phyloP scores from a whole-genome alignment of 1,140 invertebrate species.

The Bactericera cockerelli region DNA sequence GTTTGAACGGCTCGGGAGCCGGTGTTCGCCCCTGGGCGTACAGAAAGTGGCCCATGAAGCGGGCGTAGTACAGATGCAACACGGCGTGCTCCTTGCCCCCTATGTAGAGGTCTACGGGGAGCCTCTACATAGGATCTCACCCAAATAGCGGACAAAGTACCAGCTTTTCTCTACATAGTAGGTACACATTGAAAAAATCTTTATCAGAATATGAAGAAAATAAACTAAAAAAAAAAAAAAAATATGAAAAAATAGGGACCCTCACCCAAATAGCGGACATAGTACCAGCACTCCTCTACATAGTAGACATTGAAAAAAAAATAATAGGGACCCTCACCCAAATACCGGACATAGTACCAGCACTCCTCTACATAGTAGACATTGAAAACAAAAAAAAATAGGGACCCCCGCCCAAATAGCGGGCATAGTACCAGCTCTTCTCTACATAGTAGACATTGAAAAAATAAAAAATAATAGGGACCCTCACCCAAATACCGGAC shows the following conservation, averaged over 20 bases:
- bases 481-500: slow-evolving; percentile 60
- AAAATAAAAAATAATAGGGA: too few species aligned
- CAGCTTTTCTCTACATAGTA: too few species aligned
- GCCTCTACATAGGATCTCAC: too few species aligned
- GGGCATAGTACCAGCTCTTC: slow-evolving; percentile 95
- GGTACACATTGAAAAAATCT: too few species aligned
- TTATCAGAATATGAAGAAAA: too few species aligned
- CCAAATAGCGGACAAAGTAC: slow-evolving; percentile 91
- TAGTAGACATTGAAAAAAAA: too few species aligned
- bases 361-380: too few species aligned
- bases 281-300: slow-evolving; percentile 99
- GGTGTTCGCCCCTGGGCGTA: slow-evolving; percentile 54
- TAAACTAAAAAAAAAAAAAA: too few species aligned
- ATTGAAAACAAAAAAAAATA: too few species aligned
- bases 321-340: too few species aligned
- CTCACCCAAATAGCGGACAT: slow-evolving; percentile 62
- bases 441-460: too few species aligned
- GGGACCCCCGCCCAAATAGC: slow-evolving; percentile 58
- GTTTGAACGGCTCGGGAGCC: slow-evolving; percentile 74
- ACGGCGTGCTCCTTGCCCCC: slow-evolving; percentile 95
- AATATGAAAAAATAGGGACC: too few species aligned
- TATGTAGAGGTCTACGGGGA: slow-evolving; percentile 92
- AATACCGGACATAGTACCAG: slow-evolving; percentile 92
- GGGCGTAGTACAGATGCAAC: slow-evolving; percentile 90
- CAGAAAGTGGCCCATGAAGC: slow-evolving; percentile 89